Evolutionary conservation across 2,797 vertebrate genomes (phyloP).

Genomic region (Gallinago stenura): DNA sequence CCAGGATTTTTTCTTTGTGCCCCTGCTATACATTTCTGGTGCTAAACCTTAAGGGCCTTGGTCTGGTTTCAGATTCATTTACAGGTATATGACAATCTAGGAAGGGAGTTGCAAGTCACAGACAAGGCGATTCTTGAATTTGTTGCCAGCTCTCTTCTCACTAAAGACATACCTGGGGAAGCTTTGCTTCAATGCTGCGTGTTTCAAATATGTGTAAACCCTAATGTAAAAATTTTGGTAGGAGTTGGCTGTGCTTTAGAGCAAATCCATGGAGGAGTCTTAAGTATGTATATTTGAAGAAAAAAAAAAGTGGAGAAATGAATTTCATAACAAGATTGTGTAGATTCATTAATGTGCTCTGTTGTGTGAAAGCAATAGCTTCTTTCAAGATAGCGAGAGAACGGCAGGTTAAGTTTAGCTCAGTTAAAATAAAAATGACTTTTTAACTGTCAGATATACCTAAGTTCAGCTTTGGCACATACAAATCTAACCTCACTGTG

Average conservation of each 20-base stretch:
- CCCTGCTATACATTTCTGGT: neutral
- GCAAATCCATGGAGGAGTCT: neutral
- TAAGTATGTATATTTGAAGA: neutral
- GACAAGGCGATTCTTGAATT: neutral
- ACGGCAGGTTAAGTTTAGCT: neutral
- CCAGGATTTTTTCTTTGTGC: neutral
- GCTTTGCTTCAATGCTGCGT: neutral
- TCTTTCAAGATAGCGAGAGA: neutral
- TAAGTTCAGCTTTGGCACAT: neutral
- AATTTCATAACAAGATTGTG: neutral
- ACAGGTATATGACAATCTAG: neutral
- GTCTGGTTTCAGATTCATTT: neutral
- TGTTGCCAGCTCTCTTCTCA: neutral
- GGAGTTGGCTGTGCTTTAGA: neutral
- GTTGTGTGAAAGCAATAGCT: neutral
- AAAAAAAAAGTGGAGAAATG: neutral
- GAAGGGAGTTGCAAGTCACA: neutral
- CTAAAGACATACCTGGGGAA: neutral
- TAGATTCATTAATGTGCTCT: neutral
- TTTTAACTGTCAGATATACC: neutral
- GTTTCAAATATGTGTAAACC: neutral
- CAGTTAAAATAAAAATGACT: neutral
- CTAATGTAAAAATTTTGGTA: neutral
- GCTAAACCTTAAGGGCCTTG: neutral
- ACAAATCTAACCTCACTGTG: neutral